Percentiles rank a stretch among this genome's conserved stretches.
Evolutionary conservation across 2,797 vertebrate species (phyloP).

Genomic region (Microctenopoma steveboyesi): DNA sequence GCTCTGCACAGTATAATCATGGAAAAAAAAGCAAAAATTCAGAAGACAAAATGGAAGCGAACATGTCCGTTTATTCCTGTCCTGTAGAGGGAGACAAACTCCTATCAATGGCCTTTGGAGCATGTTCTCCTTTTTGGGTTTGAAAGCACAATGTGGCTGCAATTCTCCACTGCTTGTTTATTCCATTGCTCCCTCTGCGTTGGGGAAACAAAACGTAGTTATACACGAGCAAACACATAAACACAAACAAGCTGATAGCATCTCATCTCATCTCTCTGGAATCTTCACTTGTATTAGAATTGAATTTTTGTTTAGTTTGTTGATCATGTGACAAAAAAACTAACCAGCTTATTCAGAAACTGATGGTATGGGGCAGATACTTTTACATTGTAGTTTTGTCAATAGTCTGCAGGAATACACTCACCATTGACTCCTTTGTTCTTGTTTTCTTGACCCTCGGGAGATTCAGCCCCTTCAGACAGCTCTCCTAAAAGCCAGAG

Average conservation of each 20-base stretch:
- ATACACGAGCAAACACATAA: background rate
- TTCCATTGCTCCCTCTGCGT: conserved; percentile 71
- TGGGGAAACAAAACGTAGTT: background rate
- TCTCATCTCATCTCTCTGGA: no score
- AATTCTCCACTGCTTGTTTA: conserved; percentile 42
- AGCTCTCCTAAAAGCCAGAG: conserved; percentile 73
- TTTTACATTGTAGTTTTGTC: background rate
- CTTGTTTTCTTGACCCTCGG: conserved; percentile 67
- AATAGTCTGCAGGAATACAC: conserved; percentile 31
- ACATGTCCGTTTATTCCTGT: conserved; percentile 50
- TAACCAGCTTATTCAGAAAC: no score
- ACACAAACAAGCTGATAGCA: background rate
- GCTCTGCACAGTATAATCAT: conserved; percentile 34
- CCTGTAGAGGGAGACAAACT: conserved; percentile 76
- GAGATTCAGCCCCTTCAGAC: conserved; percentile 73
- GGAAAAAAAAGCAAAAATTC: conserved; percentile 31
- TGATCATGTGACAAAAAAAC: no score
- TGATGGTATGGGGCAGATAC: no score
- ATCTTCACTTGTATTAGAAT: background rate
- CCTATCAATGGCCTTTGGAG: conserved; percentile 39
- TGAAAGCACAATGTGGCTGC: conserved; percentile 8
- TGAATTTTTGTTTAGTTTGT: background rate
- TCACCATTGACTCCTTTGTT: conserved; percentile 72
- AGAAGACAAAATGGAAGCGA: conserved; percentile 25
- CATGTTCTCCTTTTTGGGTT: conserved; percentile 3